Base-by-base conservation (phyloP, 2,888 invertebrate species). In the Amitus sp. region DNA sequence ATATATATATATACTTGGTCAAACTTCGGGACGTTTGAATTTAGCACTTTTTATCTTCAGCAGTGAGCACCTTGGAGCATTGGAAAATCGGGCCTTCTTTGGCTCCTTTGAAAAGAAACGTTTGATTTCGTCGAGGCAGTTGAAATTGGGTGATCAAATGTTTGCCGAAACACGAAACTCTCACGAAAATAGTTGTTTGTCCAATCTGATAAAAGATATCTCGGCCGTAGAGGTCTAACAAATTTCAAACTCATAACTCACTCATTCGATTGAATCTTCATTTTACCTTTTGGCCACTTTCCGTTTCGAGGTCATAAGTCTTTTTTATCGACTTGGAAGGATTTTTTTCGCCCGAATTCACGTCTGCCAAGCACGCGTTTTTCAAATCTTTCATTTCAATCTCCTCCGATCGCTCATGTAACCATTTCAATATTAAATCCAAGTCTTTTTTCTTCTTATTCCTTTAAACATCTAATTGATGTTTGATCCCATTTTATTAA, bases 161-260 rank as follows among this genome's bases (percentile, higher is more conserved):
- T 70, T 87, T 87, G 1, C 90, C 90, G 68, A 89, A 89, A 70
- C 88, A 88, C 5, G 89, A 88, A 75, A 88, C 86, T 7, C 90
- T 82, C 40, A 89, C 80, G 77, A 88, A 89, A 73, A 89, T 85
- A 0, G 84, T 77, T 9, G 89, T 85, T 65, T 87, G 85, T 3
- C 89, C 89, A 1, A 87, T 85, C 65, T 83, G 80, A 7, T 23
- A 7, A 12, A 40, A 40, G 27, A 28, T 39, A n/a, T n/a, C n/a
- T n/a, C n/a, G n/a, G n/a, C n/a, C n/a, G 40, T 6, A 40, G 9
- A 27, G 9, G 28, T 27, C 9, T 27, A 27, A 7, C 28, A 9
- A 27, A 27, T 27, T 27, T 7, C 9, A 7, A 27, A 9, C 28
- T 27, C 28, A n/a, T n/a, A n/a, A n/a, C n/a, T n/a, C n/a, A n/a